Evolutionary conservation across 2,888 invertebrate species (phyloP).

Genomic region (Xestia xanthographa): DNA sequence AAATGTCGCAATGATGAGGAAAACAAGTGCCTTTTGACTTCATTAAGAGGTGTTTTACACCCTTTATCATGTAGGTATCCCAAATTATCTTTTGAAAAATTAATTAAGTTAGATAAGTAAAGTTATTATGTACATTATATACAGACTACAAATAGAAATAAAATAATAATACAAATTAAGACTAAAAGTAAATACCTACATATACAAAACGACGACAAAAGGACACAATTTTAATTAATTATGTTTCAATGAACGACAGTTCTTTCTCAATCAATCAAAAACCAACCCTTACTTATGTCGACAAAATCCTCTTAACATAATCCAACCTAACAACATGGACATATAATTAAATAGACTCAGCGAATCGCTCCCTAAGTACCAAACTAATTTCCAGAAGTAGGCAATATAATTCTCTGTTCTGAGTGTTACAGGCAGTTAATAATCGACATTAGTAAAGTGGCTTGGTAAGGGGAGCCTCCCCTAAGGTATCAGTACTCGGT

Average conservation of each 20-base stretch:
- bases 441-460: slow-evolving; percentile 67
- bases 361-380: slow-evolving; percentile 62
- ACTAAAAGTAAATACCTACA: no score
- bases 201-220: no score
- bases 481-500: slow-evolving; percentile 56
- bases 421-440: slow-evolving; percentile 67
- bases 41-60: no score
- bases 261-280: slow-evolving; percentile 11
- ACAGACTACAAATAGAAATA: no score
- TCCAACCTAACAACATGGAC: slow-evolving; percentile 47
- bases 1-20: no score
- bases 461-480: slow-evolving; percentile 60
- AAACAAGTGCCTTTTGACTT: no score
- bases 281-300: not conserved
- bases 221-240: not conserved
- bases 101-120: no score
- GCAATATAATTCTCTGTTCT: slow-evolving; percentile 65
- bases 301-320: slow-evolving; percentile 42
- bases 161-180: no score
- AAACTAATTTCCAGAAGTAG: slow-evolving; percentile 64
- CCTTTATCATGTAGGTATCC: not conserved
- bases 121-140: no score
- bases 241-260: not conserved
- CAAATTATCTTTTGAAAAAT: not conserved
- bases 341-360: slow-evolving; percentile 58